Base-by-base conservation (phyloP, 64 coral and sea anemone species). In the Orbicella faveolata region DNA sequence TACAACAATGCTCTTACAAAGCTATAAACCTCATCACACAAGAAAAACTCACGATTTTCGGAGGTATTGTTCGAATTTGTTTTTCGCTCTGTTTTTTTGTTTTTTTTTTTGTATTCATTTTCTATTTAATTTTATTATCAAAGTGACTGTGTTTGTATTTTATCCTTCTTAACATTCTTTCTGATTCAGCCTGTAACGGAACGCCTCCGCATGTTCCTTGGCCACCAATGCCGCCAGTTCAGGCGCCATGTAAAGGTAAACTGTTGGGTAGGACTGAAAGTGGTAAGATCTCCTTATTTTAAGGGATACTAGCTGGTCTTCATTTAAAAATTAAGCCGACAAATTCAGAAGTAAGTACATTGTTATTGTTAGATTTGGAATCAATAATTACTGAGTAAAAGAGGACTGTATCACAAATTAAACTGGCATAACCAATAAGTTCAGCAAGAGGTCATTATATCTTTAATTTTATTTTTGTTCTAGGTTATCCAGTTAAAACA, bases 171-270 rank as follows among this genome's bases (percentile, higher is more conserved):
- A 26, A 25, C 11, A 25, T 23, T 1, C 21, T 10, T 63, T 63
- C 10, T 59, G 21, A 20, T 63, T 6, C 11, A 81, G 79, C 11
- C 13, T 81, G 57, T 30, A 81, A 81, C 15, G 79, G 79, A 25
- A 81, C 79, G 17, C 79, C 79, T 63, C 79, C 79, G 18, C 54
- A 62, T 18, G 79, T 81, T 63, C 79, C 79, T 35, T 81, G 79
- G 79, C 26, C 59, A 19, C 79, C 33, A 7, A 81, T 81, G 79
- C 79, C 57, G 5, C 54, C 79, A 26, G 59, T 81, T 63, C 79
- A 23, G 10, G n/a, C 79, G 20, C 26, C 79, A 62, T 62, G 54
- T 63, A 55, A 59, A 81, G 79, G 79, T 81, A 81, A 0, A 18
- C 14, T 36, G 52, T 3, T 0, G 14, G 17, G 2, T 53, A 15